Evolutionary conservation across 2,888 invertebrate genomes (phyloP), one percentile per base, ranked within the genome.

Genomic region (Erebia palarica): DNA sequence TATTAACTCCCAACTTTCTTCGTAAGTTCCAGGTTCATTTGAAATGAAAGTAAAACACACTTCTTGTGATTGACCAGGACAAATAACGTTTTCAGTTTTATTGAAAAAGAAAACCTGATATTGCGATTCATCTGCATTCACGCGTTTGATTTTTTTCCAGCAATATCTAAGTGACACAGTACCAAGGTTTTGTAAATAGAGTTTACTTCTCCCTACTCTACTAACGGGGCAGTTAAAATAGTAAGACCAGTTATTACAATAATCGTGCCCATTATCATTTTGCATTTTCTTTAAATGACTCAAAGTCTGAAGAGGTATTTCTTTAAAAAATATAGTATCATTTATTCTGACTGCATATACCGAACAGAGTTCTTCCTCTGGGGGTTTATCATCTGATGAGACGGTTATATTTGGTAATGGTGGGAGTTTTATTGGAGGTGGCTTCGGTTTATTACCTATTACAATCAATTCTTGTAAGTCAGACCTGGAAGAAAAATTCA

Each of bases 61-160:
- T 47, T 87, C 76, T 58, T 86, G 86, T 3, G 78, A 84, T 76
- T 94, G 91, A 0, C 94, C 94, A 1, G 95, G 95, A 0, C 89
- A 82, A 58, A 95, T 73, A 0, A 94, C 80, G 18, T 92, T 87
- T 79, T 94, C 94, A 75, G 94, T 94, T 82, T 94, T 95, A 71
- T 94, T 91, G 73, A 95, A 95, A 79, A 89, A 94, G 78, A 95
- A 95, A 0, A 87, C 86, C 79, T 89, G 92, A 58, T 84, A 86
- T 68, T 79, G 82, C 49, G 75, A 76, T 59, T 83, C 84, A 71
- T 88, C 87, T 4, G 83, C 84, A 47, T 90, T 82, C 0, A 83
- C 73, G 61, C 79, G 82, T 72, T 83, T 87, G 14, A 91, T 78
- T 79, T 84, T 88, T 73, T 89, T 90, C 94, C 94, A 94, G 69